Evolutionary conservation across 2,113 vertebrate species (phyloP), one percentile per base, ranked within the genome.

Genomic region (Pimephales promelas): DNA sequence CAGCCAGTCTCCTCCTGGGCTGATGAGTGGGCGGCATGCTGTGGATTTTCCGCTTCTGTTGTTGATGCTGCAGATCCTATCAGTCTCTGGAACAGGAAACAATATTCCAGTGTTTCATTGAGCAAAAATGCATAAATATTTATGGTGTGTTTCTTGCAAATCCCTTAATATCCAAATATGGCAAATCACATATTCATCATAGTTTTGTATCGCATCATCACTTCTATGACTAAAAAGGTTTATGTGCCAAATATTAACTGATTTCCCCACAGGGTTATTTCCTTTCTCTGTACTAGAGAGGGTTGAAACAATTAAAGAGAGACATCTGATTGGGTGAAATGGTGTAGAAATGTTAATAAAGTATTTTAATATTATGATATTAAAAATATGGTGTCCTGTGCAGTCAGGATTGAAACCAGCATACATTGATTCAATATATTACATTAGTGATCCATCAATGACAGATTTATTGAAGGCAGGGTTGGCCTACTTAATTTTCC

Each of bases 41-140:
- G 28, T 76, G 49, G 73, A 76, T 76, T 76, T 76, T 76, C 49
- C 20, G 31, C 49, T 76, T 76, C 73, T 76, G 73, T 76, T 76
- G 49, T 22, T 36, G 28, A 74, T 74, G 34, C 66, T 70, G 66
- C 66, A 40, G 66, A 70, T 70, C 66, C 66, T 70, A 70, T 70
- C 66, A 70, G 66, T 70, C 20, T 52, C 47, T 74, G 45, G 28
- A 76, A 56, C 16, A 4, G 49, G 49, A 52, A 52, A 18, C 24
- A 52, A 52, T 74, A 74, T 74, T 49, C 71, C 71, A 52, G 34
- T 70, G 34, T 70, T 70, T 70, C 66, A 40, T 47, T 74, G 71
- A 74, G 14, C 45, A 74, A 74, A 73, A 75, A 75, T 54, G 26
- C 28, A 54, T 75, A 75, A 75, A 54, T 54, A 75, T 75, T 75